phyloP scores from a whole-genome alignment of 2,888 invertebrate species.

The Nemotelus pantherinus region DNA sequence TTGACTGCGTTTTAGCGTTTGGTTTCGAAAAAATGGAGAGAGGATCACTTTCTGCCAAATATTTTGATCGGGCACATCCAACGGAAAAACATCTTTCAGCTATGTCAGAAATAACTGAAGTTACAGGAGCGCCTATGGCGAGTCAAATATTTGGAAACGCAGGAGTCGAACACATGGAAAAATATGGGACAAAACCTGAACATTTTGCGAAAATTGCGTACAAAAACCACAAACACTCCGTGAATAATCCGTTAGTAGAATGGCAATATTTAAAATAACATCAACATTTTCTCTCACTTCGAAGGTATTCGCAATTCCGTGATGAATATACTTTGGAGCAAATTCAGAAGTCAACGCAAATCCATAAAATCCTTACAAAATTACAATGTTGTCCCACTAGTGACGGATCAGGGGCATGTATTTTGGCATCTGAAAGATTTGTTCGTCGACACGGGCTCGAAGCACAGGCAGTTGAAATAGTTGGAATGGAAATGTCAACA shows the following conservation, averaged over 20 bases:
- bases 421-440: constrained; percentile 91
- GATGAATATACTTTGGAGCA: constrained; percentile 91
- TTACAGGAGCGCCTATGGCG: constrained; percentile 85
- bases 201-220: constrained; percentile 98
- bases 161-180: constrained; percentile 84
- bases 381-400: constrained; percentile 98
- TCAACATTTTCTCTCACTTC: constrained; percentile 38
- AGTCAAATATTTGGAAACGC: constrained; percentile 98
- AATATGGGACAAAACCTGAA: constrained; percentile 88
- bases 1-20: constrained; percentile 89
- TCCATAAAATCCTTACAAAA: constrained; percentile 93
- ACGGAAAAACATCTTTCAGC: constrained; percentile 87
- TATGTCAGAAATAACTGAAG: constrained; percentile 84
- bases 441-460: constrained; percentile 85
- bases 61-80: constrained; percentile 85
- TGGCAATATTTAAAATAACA: not conserved
- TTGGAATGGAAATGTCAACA: constrained; percentile 97
- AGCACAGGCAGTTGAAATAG: constrained; percentile 90
- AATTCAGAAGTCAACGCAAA: constrained; percentile 85
- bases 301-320: constrained; percentile 89
- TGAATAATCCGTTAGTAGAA: constrained; percentile 85
- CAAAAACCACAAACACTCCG: constrained; percentile 97
- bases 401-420: constrained; percentile 95
- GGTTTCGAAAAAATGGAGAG: constrained; percentile 99
- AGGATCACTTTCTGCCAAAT: constrained; percentile 84